Percentiles rank a stretch among this genome's conserved stretches.
These are phyloP conservation scores for Steinernema hermaphroditum DNA, from an alignment of 2,888 invertebrate genomes.

Conservation along the genomic window DNA sequence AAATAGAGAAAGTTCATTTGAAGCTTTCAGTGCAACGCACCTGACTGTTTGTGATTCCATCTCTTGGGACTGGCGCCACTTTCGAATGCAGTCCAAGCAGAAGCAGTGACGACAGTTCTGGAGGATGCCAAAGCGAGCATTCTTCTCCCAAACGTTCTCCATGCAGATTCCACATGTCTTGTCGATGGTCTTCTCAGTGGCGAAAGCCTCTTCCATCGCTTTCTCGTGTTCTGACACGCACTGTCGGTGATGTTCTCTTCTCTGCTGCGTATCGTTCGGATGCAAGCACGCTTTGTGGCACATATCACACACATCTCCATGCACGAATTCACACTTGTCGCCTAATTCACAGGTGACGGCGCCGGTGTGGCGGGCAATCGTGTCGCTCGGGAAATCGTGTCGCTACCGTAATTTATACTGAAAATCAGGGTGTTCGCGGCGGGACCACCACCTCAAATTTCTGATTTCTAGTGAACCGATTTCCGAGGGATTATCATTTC, in stretches of 20 bases:
- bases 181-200: slow-evolving; percentile 74
- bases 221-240: slow-evolving; percentile 72
- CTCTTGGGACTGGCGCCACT: slow-evolving; percentile 73
- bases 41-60: slow-evolving; percentile 52
- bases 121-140: slow-evolving; percentile 78
- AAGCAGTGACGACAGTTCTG: slow-evolving; percentile 84
- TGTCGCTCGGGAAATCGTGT: no score
- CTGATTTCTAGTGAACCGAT: no score
- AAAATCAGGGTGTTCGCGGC: no score
- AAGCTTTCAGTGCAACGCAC: slow-evolving; percentile 34
- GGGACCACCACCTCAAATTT: slow-evolving; percentile 34
- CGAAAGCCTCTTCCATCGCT: slow-evolving; percentile 82
- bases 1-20: neutral
- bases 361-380: no score
- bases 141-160: slow-evolving; percentile 74
- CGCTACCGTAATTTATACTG: no score
- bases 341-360: slow-evolving; percentile 47
- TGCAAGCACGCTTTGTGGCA: slow-evolving; percentile 77
- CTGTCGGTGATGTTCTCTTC: slow-evolving; percentile 44
- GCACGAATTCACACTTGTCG: slow-evolving; percentile 71
- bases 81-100: slow-evolving; percentile 80
- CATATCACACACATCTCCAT: slow-evolving; percentile 75
- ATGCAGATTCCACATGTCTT: slow-evolving; percentile 84
- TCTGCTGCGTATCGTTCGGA: slow-evolving; percentile 70
- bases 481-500: no score